Evolutionary conservation across 2,113 vertebrate genomes (phyloP).

Genomic region (Chaenogobius annularis): DNA sequence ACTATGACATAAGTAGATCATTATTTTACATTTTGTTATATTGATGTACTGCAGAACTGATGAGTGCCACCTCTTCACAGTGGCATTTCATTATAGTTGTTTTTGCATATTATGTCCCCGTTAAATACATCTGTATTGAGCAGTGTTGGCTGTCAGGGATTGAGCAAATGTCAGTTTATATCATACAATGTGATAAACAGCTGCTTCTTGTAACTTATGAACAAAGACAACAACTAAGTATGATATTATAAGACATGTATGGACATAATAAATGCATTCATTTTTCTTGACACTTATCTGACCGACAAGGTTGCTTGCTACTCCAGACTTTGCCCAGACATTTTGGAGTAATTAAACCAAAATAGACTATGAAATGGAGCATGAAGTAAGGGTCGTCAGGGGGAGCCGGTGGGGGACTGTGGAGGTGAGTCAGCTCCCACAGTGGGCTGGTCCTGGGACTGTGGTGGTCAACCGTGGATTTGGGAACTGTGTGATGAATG

Average conservation of each 20-base stretch:
- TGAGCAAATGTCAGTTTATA: conserved; percentile 39
- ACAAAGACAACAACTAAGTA: not conserved
- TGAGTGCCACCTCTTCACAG: too few relatives aligned
- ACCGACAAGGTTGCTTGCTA: conserved; percentile 9
- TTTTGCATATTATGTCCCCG: not conserved
- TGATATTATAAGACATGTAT: not conserved
- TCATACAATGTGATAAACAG: conserved; percentile 32
- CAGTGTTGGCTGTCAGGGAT: conserved; percentile 47
- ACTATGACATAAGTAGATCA: too few relatives aligned
- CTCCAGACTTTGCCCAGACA: conserved; percentile 22
- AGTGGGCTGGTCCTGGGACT: conserved; percentile 9
- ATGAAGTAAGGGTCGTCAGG: conserved; percentile 35
- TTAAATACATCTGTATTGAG: conserved; percentile 16
- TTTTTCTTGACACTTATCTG: conserved; percentile 1
- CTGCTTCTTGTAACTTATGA: conserved; percentile 32
- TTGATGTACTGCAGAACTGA: too few relatives aligned
- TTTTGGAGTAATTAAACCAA: conserved; percentile 58
- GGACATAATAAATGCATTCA: not conserved
- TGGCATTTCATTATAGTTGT: too few relatives aligned
- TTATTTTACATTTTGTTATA: too few relatives aligned
- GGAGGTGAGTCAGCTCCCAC: not conserved
- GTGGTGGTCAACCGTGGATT: conserved; percentile 29
- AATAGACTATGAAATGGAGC: conserved; percentile 53
- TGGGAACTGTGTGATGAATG: conserved; percentile 51
- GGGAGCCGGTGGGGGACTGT: conserved; percentile 18